Evolutionary conservation across 2,797 vertebrate genomes (phyloP).

Genomic region (Otus scops): DNA sequence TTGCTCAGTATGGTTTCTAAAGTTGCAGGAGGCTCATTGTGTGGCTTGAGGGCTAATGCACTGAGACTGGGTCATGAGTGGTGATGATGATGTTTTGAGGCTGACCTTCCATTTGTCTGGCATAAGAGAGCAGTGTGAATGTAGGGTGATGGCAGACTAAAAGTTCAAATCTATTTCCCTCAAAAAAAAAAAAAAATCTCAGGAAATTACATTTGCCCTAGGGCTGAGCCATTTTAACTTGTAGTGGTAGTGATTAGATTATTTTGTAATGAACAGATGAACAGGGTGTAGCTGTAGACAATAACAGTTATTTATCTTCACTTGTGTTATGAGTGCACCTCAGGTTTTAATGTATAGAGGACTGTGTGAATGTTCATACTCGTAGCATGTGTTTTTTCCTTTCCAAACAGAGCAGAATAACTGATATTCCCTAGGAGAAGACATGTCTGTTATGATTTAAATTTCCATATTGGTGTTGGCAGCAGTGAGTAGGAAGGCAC

Average conservation of each 20-base stretch:
- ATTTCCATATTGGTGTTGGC: neutral
- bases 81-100: neutral
- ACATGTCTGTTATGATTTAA: neutral
- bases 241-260: neutral
- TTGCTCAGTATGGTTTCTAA: neutral
- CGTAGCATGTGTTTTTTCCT: neutral
- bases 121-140: neutral
- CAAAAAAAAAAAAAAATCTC: neutral
- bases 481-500: neutral
- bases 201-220: neutral
- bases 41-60: neutral
- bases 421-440: neutral
- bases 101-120: neutral
- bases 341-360: neutral
- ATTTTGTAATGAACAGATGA: constrained; percentile 11
- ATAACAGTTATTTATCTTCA: neutral
- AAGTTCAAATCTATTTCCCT: neutral
- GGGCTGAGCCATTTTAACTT: neutral
- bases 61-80: neutral
- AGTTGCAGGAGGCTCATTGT: neutral
- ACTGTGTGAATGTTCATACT: neutral
- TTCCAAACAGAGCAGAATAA: neutral
- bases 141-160: neutral
- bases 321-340: neutral
- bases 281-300: neutral